Base-by-base conservation (phyloP, 35 echinoderm and acorn worm species). In the Nesometra sesokonis region DNA sequence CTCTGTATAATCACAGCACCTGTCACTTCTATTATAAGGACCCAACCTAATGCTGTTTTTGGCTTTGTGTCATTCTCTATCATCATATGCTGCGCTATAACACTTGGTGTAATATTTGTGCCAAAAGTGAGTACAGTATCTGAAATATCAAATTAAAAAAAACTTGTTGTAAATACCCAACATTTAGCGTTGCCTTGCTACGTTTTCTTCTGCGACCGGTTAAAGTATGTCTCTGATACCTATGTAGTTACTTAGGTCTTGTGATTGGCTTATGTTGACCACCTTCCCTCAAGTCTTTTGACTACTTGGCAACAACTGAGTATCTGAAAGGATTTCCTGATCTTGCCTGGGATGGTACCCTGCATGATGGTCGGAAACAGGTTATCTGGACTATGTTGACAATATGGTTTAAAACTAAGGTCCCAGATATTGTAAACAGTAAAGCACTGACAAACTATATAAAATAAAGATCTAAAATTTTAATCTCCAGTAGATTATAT, bases 1-100 rank as follows among this genome's bases (percentile, higher is more conserved):
- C 46, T 99, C 38, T 94, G 96, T 78, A 94, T 99, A 40, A 99
- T 99, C 47, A 99, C 96, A 94, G 96, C 96, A 81, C 96, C 96
- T 23, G 96, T 99, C 27, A 99, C 96, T 34, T 77, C 94, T 9
- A 99, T 99, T 43, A 99, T 99, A 47, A 91, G 90, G 67, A 91
- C 90, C 80, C 96, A 99, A 79, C 87, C 89, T 47, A 88, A 99
- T 92, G 96, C 96, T 3, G 92, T 93, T 0, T 99, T 94, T 85
- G 96, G 92, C 32, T 99, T 99, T 86, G 88, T 93, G 33, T 91
- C 96, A 31, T 88, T 99, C 47, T 92, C 96, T 4, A 94, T 99
- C 40, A 91, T 99, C 78, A 94, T 99, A 87, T 99, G 96, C 47
- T 99, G 87, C 77, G 88, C 88, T 11, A 88, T 94, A 31, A 99